Base-by-base conservation (phyloP, 2,113 vertebrate genomes). In the Myxocyprinus asiaticus region DNA sequence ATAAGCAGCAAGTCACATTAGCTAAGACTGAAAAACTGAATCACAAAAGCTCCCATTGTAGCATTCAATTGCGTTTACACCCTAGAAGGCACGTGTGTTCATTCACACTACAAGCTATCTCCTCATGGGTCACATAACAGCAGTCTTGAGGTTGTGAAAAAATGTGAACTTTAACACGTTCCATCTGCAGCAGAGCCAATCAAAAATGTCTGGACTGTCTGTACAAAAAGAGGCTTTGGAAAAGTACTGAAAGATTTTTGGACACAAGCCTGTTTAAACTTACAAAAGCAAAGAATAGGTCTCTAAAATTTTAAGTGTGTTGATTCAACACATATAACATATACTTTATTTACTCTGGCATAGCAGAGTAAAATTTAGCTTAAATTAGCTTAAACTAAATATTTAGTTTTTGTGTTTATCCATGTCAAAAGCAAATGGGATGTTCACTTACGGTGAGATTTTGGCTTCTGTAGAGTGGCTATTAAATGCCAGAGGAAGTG, bases 191-290 rank as follows among this genome's bases (percentile, higher is more conserved):
- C 48, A 63, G 58, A 72, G 14, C 11, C 59, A 47, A 61, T 59
- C 33, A 62, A 47, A 73, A 22, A 51, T 5, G 42, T 48, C 48
- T 56, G 22, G 51, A 55, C 47, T 9, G 50, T 64, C 44, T 73
- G n/a, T 47, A 68, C 59, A 63, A 69, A 64, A 44, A 63, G 50
- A 75, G 17, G 11, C 64, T 75, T 11, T 79, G 71, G 63, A 82
- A 79, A 75, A 75, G 14, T 45, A 76, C 64, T 68, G 56, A 82
- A 63, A 42, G 14, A 67, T 17, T 79, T 79, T 65, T 83, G 81
- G 71, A 69, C 10, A 51, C 44, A 70, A 10, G 71, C 81, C 65
- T 62, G 10, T 76, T 8, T 53, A 83, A 79, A 83, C 64, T 48
- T 64, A 82, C 64, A 82, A 83, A 15, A 48, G 53, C 47, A 75